These are phyloP conservation scores for Stegophylla sp. DNA, from an alignment of 2,888 invertebrate genomes.

Conservation along the genomic window DNA sequence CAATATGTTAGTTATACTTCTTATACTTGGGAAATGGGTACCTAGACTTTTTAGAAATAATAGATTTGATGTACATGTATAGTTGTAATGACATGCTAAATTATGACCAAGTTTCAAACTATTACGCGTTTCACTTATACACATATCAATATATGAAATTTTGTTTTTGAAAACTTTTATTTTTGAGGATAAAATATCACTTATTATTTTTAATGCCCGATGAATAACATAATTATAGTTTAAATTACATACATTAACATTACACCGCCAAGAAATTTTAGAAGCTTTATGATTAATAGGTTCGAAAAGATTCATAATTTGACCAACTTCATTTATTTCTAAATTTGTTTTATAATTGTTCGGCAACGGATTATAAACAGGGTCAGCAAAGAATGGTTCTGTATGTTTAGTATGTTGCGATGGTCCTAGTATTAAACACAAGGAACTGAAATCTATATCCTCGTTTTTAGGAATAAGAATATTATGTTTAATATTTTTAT, in stretches of 20 bases:
- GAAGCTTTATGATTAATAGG: slow-evolving; percentile 4
- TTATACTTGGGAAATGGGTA: slow-evolving; percentile 9
- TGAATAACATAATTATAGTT: slow-evolving; percentile 24
- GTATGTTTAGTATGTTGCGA: slow-evolving; percentile 26
- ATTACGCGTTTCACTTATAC: slow-evolving; percentile 30
- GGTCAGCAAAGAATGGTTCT: slow-evolving; percentile 33
- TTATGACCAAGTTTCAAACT: slow-evolving; percentile 28
- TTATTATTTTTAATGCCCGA: slow-evolving; percentile 20
- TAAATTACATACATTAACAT: slow-evolving; percentile 19
- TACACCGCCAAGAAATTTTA: slow-evolving; percentile 14
- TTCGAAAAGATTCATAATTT: slow-evolving; percentile 11
- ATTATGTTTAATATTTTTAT: slow-evolving; percentile 20
- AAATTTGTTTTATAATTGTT: neutral
- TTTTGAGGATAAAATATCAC: slow-evolving; percentile 2
- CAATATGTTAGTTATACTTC: slow-evolving; percentile 19
- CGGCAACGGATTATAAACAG: slow-evolving; percentile 15
- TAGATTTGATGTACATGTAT: slow-evolving; percentile 22
- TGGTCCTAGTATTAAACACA: slow-evolving; percentile 18
- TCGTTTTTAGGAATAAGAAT: slow-evolving; percentile 22
- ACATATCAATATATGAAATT: slow-evolving; percentile 1
- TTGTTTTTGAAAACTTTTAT: slow-evolving; percentile 18
- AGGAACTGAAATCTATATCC: slow-evolving; percentile 18
- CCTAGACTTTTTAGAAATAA: slow-evolving; percentile 9
- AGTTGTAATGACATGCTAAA: slow-evolving; percentile 33
- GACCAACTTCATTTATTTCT: slow-evolving; percentile 25